A percentile compares a stretch with the other conserved stretches of the same genome.
Evolutionary conservation across 35 echinoderm and acorn worm genomes (phyloP).

Genomic region (Chiridota heheva): DNA sequence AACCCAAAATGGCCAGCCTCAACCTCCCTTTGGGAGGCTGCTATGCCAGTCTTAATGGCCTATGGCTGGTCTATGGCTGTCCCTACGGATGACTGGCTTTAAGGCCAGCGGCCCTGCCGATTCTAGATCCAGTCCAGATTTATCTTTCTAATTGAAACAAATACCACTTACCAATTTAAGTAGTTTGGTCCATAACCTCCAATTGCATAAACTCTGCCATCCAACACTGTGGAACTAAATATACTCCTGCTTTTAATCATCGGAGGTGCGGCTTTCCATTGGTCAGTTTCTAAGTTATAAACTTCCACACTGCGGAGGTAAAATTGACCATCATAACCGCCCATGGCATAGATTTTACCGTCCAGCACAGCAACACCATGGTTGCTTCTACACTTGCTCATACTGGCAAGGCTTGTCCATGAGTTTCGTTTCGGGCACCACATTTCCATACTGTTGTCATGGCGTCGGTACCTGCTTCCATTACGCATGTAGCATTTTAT

Average conservation of each 20-base stretch:
- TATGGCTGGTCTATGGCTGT: too few species aligned
- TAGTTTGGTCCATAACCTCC: constrained; percentile 96
- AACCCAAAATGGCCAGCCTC: too few species aligned
- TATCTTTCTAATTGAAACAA: too few species aligned
- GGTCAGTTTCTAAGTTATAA: constrained; percentile 66
- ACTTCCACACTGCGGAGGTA: constrained; percentile 90
- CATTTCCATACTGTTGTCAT: constrained; percentile 82
- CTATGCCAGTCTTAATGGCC: too few species aligned
- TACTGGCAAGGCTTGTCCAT: constrained; percentile 74
- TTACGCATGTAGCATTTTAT: constrained; percentile 72
- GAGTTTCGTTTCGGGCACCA: constrained; percentile 79
- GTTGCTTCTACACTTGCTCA: constrained; percentile 84
- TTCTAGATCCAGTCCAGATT: too few species aligned
- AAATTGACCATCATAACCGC: constrained; percentile 90
- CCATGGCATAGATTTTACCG: constrained; percentile 88
- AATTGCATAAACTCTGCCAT: constrained; percentile 92
- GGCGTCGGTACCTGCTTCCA: constrained; percentile 59
- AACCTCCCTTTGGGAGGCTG: too few species aligned
- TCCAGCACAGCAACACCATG: constrained; percentile 86
- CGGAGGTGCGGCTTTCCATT: constrained; percentile 75
- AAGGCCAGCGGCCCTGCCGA: too few species aligned
- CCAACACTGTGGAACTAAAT: constrained; percentile 75
- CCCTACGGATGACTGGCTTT: too few species aligned
- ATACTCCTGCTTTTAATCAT: constrained; percentile 91
- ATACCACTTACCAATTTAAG: constrained; percentile 70